Evolutionary conservation across 2,797 vertebrate genomes (phyloP), one percentile per base, ranked within the genome.

Genomic region (Spea hammondii): DNA sequence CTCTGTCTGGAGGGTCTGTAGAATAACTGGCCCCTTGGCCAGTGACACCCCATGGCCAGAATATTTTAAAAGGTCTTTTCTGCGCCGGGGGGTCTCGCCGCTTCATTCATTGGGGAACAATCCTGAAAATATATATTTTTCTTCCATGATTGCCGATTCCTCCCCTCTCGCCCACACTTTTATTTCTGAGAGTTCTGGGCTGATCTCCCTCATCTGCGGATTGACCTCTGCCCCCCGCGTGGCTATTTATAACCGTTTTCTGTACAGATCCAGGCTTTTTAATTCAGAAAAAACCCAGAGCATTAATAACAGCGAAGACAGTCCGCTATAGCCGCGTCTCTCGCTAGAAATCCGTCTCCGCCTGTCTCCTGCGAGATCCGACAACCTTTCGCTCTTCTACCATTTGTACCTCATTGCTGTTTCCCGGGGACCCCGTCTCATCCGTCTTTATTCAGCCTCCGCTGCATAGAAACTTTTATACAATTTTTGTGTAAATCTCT

Each of bases 181-280:
- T 62, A 14, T 17, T 62, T 62, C 32, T 12, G n/a, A 62, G 59
- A 62, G n/a, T 62, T 9, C 6, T 32, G n/a, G 6, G 59, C 7
- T 62, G 59, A 62, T 62, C 59, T 17, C 32, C 59, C 59, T 62
- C 59, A 62, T 62, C 59, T 62, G 59, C 9, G 59, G 59, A 62
- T 62, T 62, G 59, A 62, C 59, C 59, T 62, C n/a, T 62, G 59
- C 32, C 59, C 59, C n/a, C n/a, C 5, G 59, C 9, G 59, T 62
- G 59, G 59, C 14, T 62, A 62, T 62, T 62, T 62, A 62, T 62
- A 62, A 62, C 14, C 14, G 59, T 17, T 62, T 62, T 62, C 59
- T 62, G 2, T 32, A 6, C 59, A 62, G 59, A 62, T 62, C 14
- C 14, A 32, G 32, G 0, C n/a, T 62, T 6, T 32, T 32, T 32